Evolutionary conservation across 2,888 invertebrate genomes (phyloP), one percentile per base, ranked within the genome.

Genomic region (Chloroclystis v-ata): DNA sequence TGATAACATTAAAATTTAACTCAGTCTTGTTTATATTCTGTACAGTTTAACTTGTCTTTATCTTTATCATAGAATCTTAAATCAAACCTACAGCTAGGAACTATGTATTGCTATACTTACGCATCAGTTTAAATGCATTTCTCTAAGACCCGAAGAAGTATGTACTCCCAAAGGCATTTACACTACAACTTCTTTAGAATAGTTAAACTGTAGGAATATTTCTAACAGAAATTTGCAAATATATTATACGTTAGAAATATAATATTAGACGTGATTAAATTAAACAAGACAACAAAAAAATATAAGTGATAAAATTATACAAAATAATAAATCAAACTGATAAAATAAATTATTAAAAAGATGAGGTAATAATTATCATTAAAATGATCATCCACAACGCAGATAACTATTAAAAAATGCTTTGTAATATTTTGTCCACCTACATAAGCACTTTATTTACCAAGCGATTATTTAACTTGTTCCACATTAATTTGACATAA

Each of bases 21-120:
- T 86, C 86, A 86, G 86, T 85, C 86, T 86, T 84, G 67, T 75
- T 73, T 57, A 74, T 75, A 80, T 81, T 79, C 75, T 66, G 67
- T 78, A 82, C 79, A 82, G 77, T 83, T 82, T 73, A 81, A 81
- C 73, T 64, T 57, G 61, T 57, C 37, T 29, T 38, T 57, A 61
- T 57, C 37, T 29, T 38, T 33, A 40, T 28, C 30, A 44, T 64
- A 43, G 52, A 47, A 42, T 61, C 48, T 61, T 53, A 59, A 50
- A 60, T 46, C 50, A 56, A 62, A 55, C 28, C 35, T 47, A 37
- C 32, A 43, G 26, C 42, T 48, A 55, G 48, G 53, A 54, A 57
- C 49, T 52, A 46, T 50, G 29, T 40, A 39, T 43, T 32, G 42
- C 37, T 35, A 39, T 47, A 40, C 26, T 37, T 13, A 35, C 11